Percentiles rank a stretch among this genome's conserved stretches.
Conservation (phyloP, 2,888 invertebrate species). For the Carcina quercana region DNA sequence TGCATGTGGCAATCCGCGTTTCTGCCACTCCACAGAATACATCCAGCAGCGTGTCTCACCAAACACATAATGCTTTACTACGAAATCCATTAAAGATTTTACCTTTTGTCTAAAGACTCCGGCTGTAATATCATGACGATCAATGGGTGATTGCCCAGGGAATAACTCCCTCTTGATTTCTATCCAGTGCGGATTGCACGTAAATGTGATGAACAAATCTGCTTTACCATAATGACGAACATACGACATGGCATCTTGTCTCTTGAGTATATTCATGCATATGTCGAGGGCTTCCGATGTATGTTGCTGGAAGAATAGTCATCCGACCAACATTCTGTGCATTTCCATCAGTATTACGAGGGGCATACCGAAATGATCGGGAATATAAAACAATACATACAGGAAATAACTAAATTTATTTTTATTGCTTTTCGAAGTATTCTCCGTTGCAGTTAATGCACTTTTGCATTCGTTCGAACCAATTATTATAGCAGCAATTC, state of each 20-base stretch:
- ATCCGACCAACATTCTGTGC: constrained; percentile 18
- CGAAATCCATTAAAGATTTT: constrained; percentile 16
- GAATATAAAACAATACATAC: too few species aligned
- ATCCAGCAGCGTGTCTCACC: constrained; percentile 16
- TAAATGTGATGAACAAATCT: constrained; percentile 19
- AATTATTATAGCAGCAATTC: too few species aligned
- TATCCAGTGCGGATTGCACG: constrained; percentile 24
- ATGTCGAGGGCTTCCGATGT: constrained; percentile 13
- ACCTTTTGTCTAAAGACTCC: constrained; percentile 18
- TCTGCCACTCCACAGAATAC: constrained; percentile 14
- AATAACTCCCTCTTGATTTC: constrained; percentile 19
- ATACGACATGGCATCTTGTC: constrained; percentile 24
- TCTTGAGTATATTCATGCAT: constrained; percentile 18
- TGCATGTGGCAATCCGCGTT: constrained; percentile 12
- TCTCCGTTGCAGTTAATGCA: too few species aligned
- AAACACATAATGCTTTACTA: constrained; percentile 17
- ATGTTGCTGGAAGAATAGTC: constrained; percentile 21
- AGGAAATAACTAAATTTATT: too few species aligned
- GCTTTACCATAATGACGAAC: constrained; percentile 23
- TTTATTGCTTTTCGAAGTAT: too few species aligned
- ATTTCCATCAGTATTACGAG: constrained; percentile 12
- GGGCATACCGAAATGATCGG: too few species aligned
- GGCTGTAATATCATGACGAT: constrained; percentile 27
- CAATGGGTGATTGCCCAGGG: constrained; percentile 16
- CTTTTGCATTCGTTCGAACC: too few species aligned